Evolutionary conservation across 2,888 invertebrate genomes (phyloP).

Genomic region (Chymomyza amoena): DNA sequence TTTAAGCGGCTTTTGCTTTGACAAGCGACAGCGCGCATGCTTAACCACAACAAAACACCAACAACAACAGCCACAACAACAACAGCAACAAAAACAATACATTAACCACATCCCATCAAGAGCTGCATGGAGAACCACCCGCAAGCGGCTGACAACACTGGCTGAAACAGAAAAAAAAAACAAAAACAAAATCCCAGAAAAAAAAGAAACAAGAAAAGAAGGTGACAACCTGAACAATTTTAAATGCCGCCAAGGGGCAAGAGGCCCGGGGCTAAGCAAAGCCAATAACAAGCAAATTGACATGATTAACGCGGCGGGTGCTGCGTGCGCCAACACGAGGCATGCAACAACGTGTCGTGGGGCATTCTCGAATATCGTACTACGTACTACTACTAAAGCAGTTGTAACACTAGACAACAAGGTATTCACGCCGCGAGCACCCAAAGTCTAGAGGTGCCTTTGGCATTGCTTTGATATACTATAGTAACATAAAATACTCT

Average conservation of each 20-base stretch:
- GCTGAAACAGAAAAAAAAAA: neutral
- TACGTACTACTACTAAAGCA: neutral
- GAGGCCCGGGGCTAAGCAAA: slow-evolving; percentile 17
- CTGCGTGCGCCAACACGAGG: slow-evolving; percentile 4
- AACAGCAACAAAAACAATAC: slow-evolving; percentile 13
- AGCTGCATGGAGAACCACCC: neutral
- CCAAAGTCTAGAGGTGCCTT: neutral
- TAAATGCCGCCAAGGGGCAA: slow-evolving; percentile 7
- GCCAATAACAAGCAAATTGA: slow-evolving; percentile 57
- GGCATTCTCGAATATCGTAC: neutral
- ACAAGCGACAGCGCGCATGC: slow-evolving; percentile 1
- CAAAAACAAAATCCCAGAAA: neutral
- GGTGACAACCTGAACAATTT: slow-evolving; percentile 10
- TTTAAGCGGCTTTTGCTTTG: slow-evolving; percentile 13
- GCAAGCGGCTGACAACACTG: slow-evolving; percentile 2
- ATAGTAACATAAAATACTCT: too few species aligned
- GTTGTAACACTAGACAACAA: slow-evolving; percentile 1
- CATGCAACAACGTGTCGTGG: neutral
- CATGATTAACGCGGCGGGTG: slow-evolving; percentile 59
- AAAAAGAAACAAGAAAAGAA: neutral
- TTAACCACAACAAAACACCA: slow-evolving; percentile 10
- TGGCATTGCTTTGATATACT: neutral
- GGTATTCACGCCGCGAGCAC: neutral
- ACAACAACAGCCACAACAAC: slow-evolving; percentile 17
- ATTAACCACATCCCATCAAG: neutral